phyloP scores from a whole-genome alignment of 2,113 vertebrate genomes.

The Notiomystis cincta region DNA sequence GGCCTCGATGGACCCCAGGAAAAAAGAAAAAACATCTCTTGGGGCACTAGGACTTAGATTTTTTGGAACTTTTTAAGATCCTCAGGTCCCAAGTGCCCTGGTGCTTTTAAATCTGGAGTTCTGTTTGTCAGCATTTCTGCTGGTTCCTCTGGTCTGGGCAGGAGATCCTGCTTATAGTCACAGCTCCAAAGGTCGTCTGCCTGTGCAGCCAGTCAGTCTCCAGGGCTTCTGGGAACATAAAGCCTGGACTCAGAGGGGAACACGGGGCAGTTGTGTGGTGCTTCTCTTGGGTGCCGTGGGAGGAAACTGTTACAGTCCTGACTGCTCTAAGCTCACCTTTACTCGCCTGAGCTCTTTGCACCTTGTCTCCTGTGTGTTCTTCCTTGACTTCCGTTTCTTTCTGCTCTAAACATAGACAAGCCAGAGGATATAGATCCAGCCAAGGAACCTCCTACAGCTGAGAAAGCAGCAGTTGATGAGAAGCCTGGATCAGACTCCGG shows the following conservation, averaged over 20 bases:
- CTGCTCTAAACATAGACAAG: slow-evolving; percentile 35
- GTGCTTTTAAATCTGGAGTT: neutral
- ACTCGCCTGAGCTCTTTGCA: neutral
- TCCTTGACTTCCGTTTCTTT: neutral
- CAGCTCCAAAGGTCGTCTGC: neutral
- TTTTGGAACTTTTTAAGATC: neutral
- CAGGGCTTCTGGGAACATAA: neutral
- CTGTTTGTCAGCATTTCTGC: neutral
- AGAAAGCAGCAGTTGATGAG: neutral
- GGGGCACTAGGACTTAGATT: neutral
- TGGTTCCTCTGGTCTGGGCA: neutral
- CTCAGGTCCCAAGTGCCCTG: neutral
- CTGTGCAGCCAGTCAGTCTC: neutral
- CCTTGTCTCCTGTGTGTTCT: neutral
- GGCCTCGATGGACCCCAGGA: neutral
- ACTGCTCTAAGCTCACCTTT: neutral
- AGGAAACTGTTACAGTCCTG: neutral
- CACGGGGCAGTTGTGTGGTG: neutral
- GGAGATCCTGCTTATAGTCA: neutral
- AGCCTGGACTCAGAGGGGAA: neutral
- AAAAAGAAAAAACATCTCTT: neutral
- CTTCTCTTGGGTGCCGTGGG: neutral
- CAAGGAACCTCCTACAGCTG: slow-evolving; percentile 68
- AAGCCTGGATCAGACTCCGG: neutral
- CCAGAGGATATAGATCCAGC: slow-evolving; percentile 66